These are phyloP conservation scores for Oryzias javanicus DNA, from an alignment of 2,113 vertebrate species.

Conservation along the genomic window DNA sequence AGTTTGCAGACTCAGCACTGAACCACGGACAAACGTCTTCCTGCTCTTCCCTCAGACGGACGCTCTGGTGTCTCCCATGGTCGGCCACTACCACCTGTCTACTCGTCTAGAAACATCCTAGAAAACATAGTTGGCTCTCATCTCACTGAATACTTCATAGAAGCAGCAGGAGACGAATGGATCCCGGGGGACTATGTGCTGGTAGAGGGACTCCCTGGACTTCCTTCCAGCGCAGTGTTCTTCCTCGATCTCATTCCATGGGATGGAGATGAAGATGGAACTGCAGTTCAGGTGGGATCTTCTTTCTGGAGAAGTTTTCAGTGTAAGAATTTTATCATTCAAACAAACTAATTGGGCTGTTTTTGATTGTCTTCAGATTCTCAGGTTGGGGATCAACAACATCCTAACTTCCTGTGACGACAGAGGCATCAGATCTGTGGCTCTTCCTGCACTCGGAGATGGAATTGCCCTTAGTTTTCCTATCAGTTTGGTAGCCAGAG, in stretches of 20 bases:
- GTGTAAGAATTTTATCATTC: not conserved
- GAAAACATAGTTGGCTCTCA: not conserved
- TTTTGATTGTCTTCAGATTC: slow-evolving; percentile 22
- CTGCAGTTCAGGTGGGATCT: slow-evolving; percentile 39
- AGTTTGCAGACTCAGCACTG: not conserved
- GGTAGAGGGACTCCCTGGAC: slow-evolving; percentile 22
- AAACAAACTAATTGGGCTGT: too few relatives aligned
- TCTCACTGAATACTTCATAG: slow-evolving; percentile 24
- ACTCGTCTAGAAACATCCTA: slow-evolving; percentile 44
- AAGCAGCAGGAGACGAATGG: not conserved
- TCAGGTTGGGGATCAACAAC: slow-evolving; percentile 29
- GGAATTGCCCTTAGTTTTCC: slow-evolving; percentile 50
- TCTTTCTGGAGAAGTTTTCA: not conserved
- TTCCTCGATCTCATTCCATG: slow-evolving; percentile 49
- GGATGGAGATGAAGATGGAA: slow-evolving; percentile 25
- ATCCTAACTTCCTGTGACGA: slow-evolving; percentile 44
- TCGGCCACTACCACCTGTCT: slow-evolving; percentile 16
- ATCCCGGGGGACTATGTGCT: slow-evolving; percentile 28
- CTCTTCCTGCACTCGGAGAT: slow-evolving; percentile 54
- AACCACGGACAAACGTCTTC: not conserved
- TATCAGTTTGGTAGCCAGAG: slow-evolving; percentile 20
- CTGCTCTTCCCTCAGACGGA: slow-evolving; percentile 33
- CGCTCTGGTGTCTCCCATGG: slow-evolving; percentile 59
- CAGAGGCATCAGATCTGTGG: slow-evolving; percentile 32
- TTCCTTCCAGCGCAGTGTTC: slow-evolving; percentile 17